Evolutionary conservation across 2,797 vertebrate species (phyloP).

Genomic region (Neomorphus geoffroyi): DNA sequence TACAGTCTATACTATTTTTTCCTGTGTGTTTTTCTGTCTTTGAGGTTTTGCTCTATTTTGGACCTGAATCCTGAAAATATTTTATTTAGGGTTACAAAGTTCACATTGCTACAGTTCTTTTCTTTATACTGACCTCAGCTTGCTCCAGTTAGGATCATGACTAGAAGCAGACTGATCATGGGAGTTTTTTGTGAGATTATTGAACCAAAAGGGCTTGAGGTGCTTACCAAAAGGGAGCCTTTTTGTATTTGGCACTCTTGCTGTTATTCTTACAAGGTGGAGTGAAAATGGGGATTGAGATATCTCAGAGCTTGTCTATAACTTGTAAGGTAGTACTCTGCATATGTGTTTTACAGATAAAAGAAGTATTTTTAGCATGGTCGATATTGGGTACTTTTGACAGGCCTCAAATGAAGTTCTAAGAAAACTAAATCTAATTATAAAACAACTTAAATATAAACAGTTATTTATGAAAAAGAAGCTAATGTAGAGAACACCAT

Average conservation of each 20-base stretch:
- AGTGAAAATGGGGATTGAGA: background rate
- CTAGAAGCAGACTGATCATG: background rate
- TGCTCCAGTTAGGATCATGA: background rate
- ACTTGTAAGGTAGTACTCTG: background rate
- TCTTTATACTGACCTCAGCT: background rate
- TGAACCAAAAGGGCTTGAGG: background rate
- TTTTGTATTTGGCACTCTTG: background rate
- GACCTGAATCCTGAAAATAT: background rate
- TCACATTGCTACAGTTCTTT: background rate
- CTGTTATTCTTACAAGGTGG: background rate
- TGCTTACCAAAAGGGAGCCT: background rate
- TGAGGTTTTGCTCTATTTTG: background rate
- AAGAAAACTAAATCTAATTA: background rate
- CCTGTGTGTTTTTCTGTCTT: accelerated
- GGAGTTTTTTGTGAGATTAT: background rate
- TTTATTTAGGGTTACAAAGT: background rate
- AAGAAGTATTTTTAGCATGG: background rate
- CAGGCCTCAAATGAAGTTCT: background rate
- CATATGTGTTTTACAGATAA: background rate
- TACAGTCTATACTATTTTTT: background rate
- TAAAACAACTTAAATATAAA: background rate
- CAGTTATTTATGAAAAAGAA: background rate
- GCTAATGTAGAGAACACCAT: background rate
- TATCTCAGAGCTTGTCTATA: background rate
- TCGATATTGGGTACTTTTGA: background rate